Percentiles rank a stretch among this genome's conserved stretches.
phyloP scores from a whole-genome alignment of 2,797 vertebrate species.

The Phylloscopus collybita region DNA sequence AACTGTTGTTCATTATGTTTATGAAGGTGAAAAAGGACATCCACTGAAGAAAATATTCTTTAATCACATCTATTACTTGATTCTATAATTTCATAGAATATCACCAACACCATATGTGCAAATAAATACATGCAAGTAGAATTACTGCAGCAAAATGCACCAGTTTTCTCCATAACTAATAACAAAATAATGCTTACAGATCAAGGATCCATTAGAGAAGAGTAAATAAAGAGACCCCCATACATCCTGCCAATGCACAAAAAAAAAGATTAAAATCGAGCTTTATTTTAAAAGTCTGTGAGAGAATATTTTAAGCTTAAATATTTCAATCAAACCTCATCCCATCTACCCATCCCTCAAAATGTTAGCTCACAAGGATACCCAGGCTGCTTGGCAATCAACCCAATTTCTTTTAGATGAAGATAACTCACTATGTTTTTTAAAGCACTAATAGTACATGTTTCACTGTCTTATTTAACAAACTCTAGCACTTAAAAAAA shows the following conservation, averaged over 20 bases:
- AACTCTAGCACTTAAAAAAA: background rate
- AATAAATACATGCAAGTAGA: background rate
- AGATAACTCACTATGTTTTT: background rate
- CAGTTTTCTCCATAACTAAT: background rate
- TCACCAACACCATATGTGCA: background rate
- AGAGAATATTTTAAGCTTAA: background rate
- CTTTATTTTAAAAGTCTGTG: background rate
- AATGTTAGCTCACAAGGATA: background rate
- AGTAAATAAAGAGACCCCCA: background rate
- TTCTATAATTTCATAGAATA: background rate
- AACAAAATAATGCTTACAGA: background rate
- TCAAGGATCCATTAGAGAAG: background rate
- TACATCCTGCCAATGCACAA: background rate
- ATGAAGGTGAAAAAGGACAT: conserved; percentile 56
- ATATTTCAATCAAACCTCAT: background rate
- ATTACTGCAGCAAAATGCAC: background rate
- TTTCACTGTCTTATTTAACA: background rate
- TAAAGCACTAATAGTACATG: background rate
- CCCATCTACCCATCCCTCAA: background rate
- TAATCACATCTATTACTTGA: conserved; percentile 52
- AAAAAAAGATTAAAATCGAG: background rate
- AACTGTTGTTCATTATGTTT: conserved; percentile 64
- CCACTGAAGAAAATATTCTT: conserved; percentile 45
- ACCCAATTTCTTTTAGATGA: background rate
- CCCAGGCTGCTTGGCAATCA: background rate